A percentile compares a stretch with the other conserved stretches of the same genome.
Evolutionary conservation across 2,113 vertebrate genomes (phyloP).

Genomic region (Pedionomus torquatus): DNA sequence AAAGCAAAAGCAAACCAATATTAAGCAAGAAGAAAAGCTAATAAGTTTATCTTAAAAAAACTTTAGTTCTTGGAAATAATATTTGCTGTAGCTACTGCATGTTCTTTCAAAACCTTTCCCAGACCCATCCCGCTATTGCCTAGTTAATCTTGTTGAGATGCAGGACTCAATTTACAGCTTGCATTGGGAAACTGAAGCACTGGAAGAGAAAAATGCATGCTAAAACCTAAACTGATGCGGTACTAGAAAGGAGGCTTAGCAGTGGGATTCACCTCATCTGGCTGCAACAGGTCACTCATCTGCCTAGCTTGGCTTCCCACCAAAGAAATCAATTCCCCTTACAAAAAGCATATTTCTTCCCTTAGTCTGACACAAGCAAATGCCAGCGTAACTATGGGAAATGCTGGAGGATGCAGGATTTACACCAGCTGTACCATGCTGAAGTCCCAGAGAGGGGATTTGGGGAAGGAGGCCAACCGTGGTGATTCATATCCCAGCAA

Average conservation of each 20-base stretch:
- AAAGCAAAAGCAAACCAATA: neutral
- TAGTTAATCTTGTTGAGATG: neutral
- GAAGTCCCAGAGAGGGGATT: neutral
- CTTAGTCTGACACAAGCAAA: neutral
- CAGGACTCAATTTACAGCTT: neutral
- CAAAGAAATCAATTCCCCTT: neutral
- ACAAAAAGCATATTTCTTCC: neutral
- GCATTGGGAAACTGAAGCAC: neutral
- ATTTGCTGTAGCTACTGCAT: neutral
- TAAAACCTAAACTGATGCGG: neutral
- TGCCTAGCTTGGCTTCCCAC: neutral
- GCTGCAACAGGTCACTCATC: neutral
- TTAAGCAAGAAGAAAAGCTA: neutral
- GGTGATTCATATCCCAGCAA: neutral
- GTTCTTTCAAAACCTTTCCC: neutral
- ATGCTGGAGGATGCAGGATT: neutral
- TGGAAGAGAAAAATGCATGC: neutral
- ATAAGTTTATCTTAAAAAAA: neutral
- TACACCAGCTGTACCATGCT: neutral
- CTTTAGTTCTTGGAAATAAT: neutral
- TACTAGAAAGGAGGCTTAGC: neutral
- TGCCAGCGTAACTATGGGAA: fast-evolving
- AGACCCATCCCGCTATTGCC: neutral
- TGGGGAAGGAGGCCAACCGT: neutral
- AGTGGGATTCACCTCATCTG: neutral